Evolutionary conservation across 2,113 vertebrate genomes (phyloP), one percentile per base, ranked within the genome.

Genomic region (Arothron firmamentum): DNA sequence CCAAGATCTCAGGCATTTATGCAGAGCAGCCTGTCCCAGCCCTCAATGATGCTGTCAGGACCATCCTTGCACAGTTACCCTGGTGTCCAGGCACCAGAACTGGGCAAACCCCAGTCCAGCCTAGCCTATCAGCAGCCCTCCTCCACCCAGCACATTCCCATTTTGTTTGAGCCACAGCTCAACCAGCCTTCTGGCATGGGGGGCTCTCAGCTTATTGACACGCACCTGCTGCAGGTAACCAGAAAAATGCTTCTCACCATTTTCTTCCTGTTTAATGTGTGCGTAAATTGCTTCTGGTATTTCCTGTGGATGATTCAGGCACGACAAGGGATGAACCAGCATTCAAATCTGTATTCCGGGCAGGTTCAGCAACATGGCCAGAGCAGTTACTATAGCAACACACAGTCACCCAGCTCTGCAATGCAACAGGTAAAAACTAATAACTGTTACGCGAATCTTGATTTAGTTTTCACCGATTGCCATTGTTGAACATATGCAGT

Each of bases 91-190:
- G 95, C 92, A 56, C 92, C 95, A 41, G 96, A 99, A 1, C 92
- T 98, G 52, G 95, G 93, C 19, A 99, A 99, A 81, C 94, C 96
- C 8, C 96, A 96, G 74, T 94, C 96, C 18, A 94, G 88, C 57
- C 87, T 99, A 80, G 95, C 95, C 1, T 99, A 96, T 84, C 96
- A 97, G 41, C 97, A 98, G 73, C 94, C 93, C n/a, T 96, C 95
- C 45, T 98, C 88, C 21, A 92, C 95, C 8, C 96, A 97, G 23
- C 94, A 95, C 65, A 99, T 98, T 85, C 95, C 96, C n/a, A 98
- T 99, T 62, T 79, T 99, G 18, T 98, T 98, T 0, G 96, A 98
- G 55, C 97, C 97, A 1, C 95, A 97, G 55, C 92, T 99, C 28
- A 90, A 95, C 52, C 97, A 99, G 75, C 92, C 95, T 0, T 98